phyloP scores from a whole-genome alignment of 1,140 invertebrate genomes.

The Phymastichus coffea region DNA sequence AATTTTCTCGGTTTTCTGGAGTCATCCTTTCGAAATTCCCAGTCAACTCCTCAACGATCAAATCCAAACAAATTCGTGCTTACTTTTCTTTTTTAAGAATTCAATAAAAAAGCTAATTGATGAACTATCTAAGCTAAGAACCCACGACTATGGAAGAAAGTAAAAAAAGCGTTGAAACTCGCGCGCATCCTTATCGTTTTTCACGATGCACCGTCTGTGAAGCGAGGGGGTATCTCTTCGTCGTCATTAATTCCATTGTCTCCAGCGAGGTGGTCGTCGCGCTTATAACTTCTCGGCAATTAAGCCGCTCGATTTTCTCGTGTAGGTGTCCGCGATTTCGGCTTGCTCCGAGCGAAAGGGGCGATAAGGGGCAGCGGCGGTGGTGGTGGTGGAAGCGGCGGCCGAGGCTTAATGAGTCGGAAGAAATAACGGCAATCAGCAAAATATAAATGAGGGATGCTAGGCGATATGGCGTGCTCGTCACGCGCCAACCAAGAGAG shows the following conservation, averaged over 20 bases:
- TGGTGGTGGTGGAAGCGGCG: too few species aligned
- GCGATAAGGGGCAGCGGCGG: too few species aligned
- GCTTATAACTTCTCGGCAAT: conserved; percentile 27
- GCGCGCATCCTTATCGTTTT: conserved; percentile 29
- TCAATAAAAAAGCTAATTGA: too few species aligned
- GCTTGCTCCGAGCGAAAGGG: too few species aligned
- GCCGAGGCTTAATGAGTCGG: conserved; percentile 51
- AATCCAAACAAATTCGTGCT: too few species aligned
- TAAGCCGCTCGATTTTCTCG: conserved; percentile 23
- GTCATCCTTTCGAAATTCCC: too few species aligned
- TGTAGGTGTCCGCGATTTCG: neutral
- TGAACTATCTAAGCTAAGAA: too few species aligned
- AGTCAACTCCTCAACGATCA: too few species aligned
- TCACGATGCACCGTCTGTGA: too few species aligned
- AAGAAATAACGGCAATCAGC: conserved; percentile 56
- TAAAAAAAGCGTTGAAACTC: conserved; percentile 16
- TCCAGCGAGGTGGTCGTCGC: neutral
- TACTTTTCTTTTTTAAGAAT: too few species aligned
- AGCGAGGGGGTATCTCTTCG: conserved; percentile 29
- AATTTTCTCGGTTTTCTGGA: too few species aligned
- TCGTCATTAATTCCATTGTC: conserved; percentile 40
- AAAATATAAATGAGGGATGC: conserved; percentile 54
- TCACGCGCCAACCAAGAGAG: conserved; percentile 43
- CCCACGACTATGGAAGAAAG: neutral
- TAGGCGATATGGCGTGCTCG: conserved; percentile 43